Percentiles rank a stretch among this genome's conserved stretches.
Evolutionary conservation across 1,140 invertebrate genomes (phyloP).

Genomic region (Bombus pyrosoma): DNA sequence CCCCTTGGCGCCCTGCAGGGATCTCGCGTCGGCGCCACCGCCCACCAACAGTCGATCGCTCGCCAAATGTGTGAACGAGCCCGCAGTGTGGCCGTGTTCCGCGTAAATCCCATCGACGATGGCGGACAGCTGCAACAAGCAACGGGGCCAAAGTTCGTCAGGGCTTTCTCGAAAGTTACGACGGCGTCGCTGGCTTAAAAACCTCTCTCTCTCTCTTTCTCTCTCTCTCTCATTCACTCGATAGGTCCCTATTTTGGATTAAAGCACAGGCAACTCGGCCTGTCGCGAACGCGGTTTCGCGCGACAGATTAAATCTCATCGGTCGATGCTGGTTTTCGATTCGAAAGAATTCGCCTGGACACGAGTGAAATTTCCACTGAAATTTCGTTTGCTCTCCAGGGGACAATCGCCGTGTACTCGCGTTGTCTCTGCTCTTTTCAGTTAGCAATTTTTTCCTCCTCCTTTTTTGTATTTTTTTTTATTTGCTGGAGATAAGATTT

Average conservation of each 20-base stretch:
- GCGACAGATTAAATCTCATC: constrained; percentile 21
- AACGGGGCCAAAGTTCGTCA: constrained; percentile 36
- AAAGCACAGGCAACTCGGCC: constrained; percentile 13
- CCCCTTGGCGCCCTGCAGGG: constrained; percentile 91
- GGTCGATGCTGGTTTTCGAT: background rate
- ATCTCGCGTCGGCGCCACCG: constrained; percentile 91
- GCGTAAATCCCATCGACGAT: constrained; percentile 96
- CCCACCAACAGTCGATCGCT: constrained; percentile 94
- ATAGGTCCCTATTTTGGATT: constrained; percentile 33
- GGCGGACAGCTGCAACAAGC: constrained; percentile 90
- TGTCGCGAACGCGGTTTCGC: constrained; percentile 11
- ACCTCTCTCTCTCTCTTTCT: constrained; percentile 10
- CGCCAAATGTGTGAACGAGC: constrained; percentile 94
- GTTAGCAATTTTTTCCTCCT: too few species aligned
- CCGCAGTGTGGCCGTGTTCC: constrained; percentile 95
- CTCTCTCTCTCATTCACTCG: background rate
- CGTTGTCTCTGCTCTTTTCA: too few species aligned
- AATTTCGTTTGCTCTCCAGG: background rate
- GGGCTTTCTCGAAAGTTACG: constrained; percentile 30
- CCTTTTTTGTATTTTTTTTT: too few species aligned
- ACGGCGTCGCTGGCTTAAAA: constrained; percentile 37
- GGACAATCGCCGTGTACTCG: too few species aligned
- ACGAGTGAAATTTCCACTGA: background rate
- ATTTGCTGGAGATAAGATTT: too few species aligned
- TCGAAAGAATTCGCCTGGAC: background rate